Conservation (phyloP, 2,888 invertebrate genomes). For the Bugulina stolonifera region DNA sequence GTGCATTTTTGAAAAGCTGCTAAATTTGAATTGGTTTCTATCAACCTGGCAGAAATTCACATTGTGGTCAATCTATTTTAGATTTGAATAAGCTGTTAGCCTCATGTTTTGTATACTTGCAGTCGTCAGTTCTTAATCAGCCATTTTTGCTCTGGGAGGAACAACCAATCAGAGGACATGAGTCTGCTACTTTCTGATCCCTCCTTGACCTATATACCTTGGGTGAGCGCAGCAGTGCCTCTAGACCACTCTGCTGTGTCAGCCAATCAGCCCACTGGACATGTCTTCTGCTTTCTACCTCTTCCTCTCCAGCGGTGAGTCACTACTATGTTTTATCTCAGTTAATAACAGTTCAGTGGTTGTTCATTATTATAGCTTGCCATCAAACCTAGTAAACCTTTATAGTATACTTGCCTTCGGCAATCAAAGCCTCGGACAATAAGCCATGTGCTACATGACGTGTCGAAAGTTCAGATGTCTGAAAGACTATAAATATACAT, state of each 20-base stretch:
- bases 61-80: not conserved
- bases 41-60: no score
- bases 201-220: conserved; percentile 34
- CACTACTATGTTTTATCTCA: not conserved
- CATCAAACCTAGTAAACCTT: not conserved
- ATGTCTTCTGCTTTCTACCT: conserved; percentile 48
- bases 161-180: conserved; percentile 31
- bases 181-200: conserved; percentile 28
- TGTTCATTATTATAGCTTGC: not conserved
- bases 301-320: conserved; percentile 37
- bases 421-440: no score
- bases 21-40: no score
- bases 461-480: no score
- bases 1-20: no score
- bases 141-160: conserved; percentile 32
- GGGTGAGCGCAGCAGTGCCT: conserved; percentile 37
- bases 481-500: no score
- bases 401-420: no score
- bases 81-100: not conserved
- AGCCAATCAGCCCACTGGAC: conserved; percentile 33
- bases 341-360: no score
- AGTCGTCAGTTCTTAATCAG: conserved; percentile 29
- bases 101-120: no score
- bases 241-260: conserved; percentile 6
- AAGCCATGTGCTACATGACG: no score